phyloP scores from a whole-genome alignment of 2,113 vertebrate species.

The Sebastes schlegelii region DNA sequence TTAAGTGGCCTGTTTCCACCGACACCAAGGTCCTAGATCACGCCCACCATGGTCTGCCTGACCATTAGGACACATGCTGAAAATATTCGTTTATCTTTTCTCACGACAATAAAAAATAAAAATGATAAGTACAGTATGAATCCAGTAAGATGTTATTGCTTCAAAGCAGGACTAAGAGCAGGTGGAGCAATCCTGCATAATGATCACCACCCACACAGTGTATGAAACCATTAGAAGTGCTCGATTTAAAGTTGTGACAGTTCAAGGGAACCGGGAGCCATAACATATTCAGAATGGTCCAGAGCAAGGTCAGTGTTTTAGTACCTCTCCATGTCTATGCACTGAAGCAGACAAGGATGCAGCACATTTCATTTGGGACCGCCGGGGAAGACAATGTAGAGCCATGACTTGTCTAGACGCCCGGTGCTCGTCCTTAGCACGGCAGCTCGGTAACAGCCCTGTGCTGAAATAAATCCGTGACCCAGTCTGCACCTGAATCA shows the following conservation, averaged over 20 bases:
- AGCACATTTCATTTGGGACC: conserved; percentile 81
- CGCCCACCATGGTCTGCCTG: conserved; percentile 40
- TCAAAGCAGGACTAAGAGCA: conserved; percentile 33
- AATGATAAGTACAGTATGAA: background rate
- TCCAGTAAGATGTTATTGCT: conserved; percentile 19
- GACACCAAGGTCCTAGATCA: conserved; percentile 58
- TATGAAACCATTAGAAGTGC: conserved; percentile 82
- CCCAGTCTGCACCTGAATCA: conserved; percentile 55
- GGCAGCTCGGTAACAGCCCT: conserved; percentile 57
- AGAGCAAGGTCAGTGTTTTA: conserved; percentile 82
- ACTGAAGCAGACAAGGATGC: conserved; percentile 77
- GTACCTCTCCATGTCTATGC: conserved; percentile 77
- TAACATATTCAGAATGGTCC: conserved; percentile 83
- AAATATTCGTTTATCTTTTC: conserved; percentile 27
- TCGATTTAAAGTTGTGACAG: conserved; percentile 83
- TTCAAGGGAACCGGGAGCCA: conserved; percentile 82
- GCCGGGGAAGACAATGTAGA: conserved; percentile 78
- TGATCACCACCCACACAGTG: conserved; percentile 47
- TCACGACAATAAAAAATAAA: conserved; percentile 22
- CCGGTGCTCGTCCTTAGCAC: conserved; percentile 73
- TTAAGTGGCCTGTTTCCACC: conserved; percentile 50
- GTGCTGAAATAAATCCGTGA: conserved; percentile 74
- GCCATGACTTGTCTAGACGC: conserved; percentile 84
- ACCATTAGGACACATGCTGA: conserved; percentile 52
- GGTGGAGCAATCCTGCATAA: conserved; percentile 51